These are phyloP conservation scores for Gnathonemus longibarbis DNA, from an alignment of 2,113 vertebrate genomes.

Conservation along the genomic window DNA sequence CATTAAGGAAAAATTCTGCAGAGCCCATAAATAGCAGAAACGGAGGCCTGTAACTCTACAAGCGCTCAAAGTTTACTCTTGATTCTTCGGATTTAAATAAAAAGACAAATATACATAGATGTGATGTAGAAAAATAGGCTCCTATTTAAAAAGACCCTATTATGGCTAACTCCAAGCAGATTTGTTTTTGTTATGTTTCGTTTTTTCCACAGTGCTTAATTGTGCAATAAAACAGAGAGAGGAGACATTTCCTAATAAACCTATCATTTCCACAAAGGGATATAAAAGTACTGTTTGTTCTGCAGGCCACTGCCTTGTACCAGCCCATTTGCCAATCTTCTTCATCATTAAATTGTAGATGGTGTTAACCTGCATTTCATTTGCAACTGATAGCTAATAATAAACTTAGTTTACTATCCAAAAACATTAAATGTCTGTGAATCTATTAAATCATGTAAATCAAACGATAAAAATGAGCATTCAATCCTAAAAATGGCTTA, in stretches of 20 bases:
- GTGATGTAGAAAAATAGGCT: not conserved
- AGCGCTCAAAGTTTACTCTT: not conserved
- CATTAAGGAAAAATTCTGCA: conserved; percentile 9
- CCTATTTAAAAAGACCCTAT: not conserved
- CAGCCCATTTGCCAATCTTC: not conserved
- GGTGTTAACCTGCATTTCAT: conserved; percentile 4
- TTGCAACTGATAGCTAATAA: not conserved
- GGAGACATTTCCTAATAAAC: conserved; percentile 7
- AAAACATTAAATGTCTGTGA: not conserved
- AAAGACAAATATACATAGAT: conserved; percentile 6
- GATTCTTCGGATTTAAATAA: not conserved
- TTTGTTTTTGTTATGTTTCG: conserved; percentile 2
- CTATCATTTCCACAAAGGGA: not conserved
- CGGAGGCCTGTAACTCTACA: not conserved
- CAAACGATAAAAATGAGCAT: not conserved
- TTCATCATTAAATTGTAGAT: not conserved
- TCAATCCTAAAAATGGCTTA: not conserved
- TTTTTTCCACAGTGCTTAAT: not conserved
- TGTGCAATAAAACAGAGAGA: not conserved
- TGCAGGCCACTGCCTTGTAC: not conserved
- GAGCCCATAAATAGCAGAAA: conserved; percentile 4
- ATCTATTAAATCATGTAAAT: not conserved
- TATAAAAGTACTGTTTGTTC: not conserved
- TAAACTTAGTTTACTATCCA: not conserved
- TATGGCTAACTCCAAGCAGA: conserved; percentile 7